A percentile compares a stretch with the other conserved stretches of the same genome.
These are phyloP conservation scores for Platorchestia sp. DNA, from an alignment of 1,140 invertebrate species.

Conservation along the genomic window DNA sequence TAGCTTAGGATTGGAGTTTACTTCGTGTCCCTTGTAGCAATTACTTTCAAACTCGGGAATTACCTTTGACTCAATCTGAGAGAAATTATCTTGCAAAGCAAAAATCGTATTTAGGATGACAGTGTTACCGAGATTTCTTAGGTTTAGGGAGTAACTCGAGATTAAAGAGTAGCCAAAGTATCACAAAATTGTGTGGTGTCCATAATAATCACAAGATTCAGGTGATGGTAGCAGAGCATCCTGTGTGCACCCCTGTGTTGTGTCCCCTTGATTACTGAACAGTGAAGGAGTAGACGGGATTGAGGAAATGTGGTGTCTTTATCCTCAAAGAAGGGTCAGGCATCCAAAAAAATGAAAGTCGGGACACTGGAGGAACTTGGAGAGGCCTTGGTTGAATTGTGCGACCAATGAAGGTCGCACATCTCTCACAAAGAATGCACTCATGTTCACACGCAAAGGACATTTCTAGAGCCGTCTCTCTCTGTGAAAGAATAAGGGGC, in stretches of 20 bases:
- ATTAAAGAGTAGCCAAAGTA: neutral
- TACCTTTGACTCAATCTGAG: too few species aligned
- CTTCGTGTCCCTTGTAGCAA: too few species aligned
- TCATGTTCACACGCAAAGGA: neutral
- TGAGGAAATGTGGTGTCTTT: neutral
- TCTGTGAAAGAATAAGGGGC: neutral
- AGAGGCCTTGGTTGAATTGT: neutral
- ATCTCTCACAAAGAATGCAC: too few species aligned
- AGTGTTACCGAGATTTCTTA: neutral
- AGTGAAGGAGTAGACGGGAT: neutral
- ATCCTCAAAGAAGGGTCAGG: neutral
- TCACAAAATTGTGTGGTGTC: neutral
- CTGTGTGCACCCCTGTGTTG: too few species aligned
- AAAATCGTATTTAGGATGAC: neutral
- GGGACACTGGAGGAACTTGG: neutral
- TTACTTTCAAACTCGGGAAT: too few species aligned
- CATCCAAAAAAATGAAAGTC: neutral
- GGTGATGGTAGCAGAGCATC: neutral
- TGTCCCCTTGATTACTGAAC: neutral
- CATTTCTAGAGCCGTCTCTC: neutral
- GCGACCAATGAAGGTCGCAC: too few species aligned
- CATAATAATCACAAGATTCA: neutral
- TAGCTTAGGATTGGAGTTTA: too few species aligned
- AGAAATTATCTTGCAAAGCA: too few species aligned
- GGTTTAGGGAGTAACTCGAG: neutral